These are phyloP conservation scores for Chironex yamaguchii DNA, from an alignment of 30 jellyfish, hydroid and myxozoan genomes.

Conservation along the genomic window DNA sequence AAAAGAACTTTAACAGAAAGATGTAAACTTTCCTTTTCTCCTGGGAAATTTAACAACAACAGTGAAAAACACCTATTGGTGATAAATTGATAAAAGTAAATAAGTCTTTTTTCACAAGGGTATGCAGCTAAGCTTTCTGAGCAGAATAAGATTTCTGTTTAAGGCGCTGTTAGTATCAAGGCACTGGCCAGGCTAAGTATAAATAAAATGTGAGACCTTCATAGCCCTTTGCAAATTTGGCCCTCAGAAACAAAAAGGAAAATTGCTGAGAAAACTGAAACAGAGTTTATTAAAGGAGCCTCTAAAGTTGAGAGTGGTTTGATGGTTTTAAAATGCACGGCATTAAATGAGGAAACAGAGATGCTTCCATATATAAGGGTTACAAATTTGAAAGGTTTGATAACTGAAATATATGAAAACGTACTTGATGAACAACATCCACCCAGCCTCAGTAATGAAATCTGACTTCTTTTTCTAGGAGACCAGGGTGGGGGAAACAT, in stretches of 20 bases:
- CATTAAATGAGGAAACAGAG: not conserved
- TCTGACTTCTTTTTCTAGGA: constrained; percentile 6
- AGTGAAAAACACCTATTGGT: not conserved
- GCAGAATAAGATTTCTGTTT: not conserved
- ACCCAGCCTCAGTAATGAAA: not conserved
- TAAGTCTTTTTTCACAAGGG: not conserved
- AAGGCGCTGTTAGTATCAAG: constrained; percentile 6
- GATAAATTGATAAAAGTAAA: not conserved
- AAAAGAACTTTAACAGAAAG: not conserved
- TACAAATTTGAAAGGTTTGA: not conserved
- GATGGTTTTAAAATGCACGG: constrained; percentile 1
- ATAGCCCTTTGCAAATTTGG: constrained; percentile 6
- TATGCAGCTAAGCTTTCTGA: not conserved
- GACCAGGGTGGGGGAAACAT: constrained; percentile 25
- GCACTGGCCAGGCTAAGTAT: constrained; percentile 14
- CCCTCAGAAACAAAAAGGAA: not conserved
- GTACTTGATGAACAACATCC: not conserved
- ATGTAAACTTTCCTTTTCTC: not conserved
- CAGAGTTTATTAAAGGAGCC: not conserved
- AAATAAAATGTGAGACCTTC: not conserved
- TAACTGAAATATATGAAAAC: too few species aligned
- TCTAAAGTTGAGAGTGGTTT: not conserved
- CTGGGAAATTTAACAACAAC: not conserved
- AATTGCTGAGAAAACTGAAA: not conserved
- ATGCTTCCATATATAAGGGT: not conserved